Evolutionary conservation across 2,888 invertebrate species (phyloP).

Genomic region (Agelastica alni): DNA sequence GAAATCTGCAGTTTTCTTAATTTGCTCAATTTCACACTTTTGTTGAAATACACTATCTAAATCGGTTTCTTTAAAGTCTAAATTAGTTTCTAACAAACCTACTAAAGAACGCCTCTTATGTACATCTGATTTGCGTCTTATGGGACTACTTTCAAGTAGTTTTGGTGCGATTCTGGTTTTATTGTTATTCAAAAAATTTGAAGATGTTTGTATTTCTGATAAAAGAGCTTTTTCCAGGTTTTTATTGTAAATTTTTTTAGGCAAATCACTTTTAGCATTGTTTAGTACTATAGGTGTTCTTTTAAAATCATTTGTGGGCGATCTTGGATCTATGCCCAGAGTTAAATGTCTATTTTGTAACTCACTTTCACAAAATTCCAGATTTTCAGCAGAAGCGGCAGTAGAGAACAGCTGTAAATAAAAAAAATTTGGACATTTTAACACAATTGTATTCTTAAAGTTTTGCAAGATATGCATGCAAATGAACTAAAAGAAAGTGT

Average conservation of each 20-base stretch:
- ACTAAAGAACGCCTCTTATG: conserved; percentile 55
- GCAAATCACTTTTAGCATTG: conserved; percentile 30
- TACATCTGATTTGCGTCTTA: conserved; percentile 48
- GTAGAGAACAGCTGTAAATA: conserved; percentile 34
- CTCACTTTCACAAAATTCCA: conserved; percentile 15
- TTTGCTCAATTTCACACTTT: conserved; percentile 32
- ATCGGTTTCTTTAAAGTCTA: conserved; percentile 63
- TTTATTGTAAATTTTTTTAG: conserved; percentile 48
- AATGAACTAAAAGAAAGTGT: too few species aligned
- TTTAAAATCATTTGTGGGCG: conserved; percentile 64
- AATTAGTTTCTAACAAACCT: conserved; percentile 64
- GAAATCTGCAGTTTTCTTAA: neutral
- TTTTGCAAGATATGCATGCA: too few species aligned
- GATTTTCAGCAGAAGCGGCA: conserved; percentile 31
- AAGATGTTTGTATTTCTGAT: conserved; percentile 42
- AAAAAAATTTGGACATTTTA: too few species aligned
- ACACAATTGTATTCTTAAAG: too few species aligned
- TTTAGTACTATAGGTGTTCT: conserved; percentile 61
- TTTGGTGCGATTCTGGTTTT: conserved; percentile 51
- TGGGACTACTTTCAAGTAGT: conserved; percentile 49
- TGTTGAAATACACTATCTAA: conserved; percentile 49
- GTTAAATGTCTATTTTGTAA: conserved; percentile 30
- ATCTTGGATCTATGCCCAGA: conserved; percentile 59
- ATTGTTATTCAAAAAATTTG: conserved; percentile 31
- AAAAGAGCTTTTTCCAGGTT: conserved; percentile 47